phyloP scores from a whole-genome alignment of 2,797 vertebrate genomes.

The Typhlichthys subterraneus region DNA sequence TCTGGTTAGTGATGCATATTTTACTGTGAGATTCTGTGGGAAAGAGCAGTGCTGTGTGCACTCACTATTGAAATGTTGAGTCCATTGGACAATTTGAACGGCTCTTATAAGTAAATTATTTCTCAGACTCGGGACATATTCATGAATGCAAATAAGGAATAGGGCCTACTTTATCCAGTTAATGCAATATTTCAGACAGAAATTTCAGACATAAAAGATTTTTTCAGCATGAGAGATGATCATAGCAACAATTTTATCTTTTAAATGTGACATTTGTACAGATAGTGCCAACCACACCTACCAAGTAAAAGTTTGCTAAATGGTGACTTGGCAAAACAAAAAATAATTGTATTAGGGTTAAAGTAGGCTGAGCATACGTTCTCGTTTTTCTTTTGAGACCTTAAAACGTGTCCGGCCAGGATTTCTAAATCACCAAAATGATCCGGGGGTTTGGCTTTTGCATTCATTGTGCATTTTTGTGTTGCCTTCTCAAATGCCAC shows the following conservation, averaged over 20 bases:
- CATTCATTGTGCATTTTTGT: too few species aligned
- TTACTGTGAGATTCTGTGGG: conserved; percentile 12
- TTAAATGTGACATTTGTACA: background rate
- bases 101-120: conserved; percentile 20
- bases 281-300: background rate
- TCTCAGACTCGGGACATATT: conserved; percentile 28
- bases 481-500: too few species aligned
- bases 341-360: too few species aligned
- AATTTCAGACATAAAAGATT: too few species aligned
- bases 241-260: conserved; percentile 21
- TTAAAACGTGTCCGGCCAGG: too few species aligned
- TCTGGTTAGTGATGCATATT: background rate
- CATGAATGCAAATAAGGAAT: conserved; percentile 50
- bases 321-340: too few species aligned
- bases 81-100: conserved; percentile 36
- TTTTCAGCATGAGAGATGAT: conserved; percentile 19
- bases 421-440: too few species aligned
- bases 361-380: too few species aligned
- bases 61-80: conserved; percentile 12
- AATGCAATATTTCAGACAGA: conserved; percentile 21
- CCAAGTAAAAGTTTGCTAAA: background rate
- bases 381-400: too few species aligned
- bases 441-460: too few species aligned
- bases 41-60: background rate
- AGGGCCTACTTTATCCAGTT: conserved; percentile 35